Conservation (phyloP, 2,888 invertebrate genomes). For the Nasonia oneida region DNA sequence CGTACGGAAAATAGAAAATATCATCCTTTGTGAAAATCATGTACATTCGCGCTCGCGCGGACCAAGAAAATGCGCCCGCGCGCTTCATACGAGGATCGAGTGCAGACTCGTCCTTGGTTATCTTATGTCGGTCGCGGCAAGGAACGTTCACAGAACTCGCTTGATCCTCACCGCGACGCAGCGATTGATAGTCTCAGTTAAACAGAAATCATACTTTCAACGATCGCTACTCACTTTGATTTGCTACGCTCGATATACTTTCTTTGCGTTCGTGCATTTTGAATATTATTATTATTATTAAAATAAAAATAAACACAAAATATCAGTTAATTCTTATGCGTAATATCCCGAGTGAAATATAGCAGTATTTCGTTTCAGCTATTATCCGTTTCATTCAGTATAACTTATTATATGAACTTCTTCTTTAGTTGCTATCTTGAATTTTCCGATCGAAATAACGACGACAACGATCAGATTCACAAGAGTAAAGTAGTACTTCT, state of each 20-base stretch:
- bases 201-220: slow-evolving; percentile 44
- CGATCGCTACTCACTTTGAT: slow-evolving; percentile 40
- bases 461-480: slow-evolving; percentile 15
- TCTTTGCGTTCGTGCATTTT: neutral
- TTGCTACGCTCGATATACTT: slow-evolving; percentile 30
- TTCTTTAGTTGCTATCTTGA: neutral
- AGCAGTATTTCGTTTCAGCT: slow-evolving; percentile 12
- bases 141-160: slow-evolving; percentile 56
- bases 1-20: slow-evolving; percentile 71
- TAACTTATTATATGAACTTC: neutral
- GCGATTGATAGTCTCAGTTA: slow-evolving; percentile 38
- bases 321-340: slow-evolving; percentile 6
- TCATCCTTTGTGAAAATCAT: slow-evolving; percentile 67
- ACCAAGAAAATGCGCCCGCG: slow-evolving; percentile 16
- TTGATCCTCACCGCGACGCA: slow-evolving; percentile 32
- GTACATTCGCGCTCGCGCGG: slow-evolving; percentile 66
- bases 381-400: neutral
- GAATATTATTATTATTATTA: slow-evolving; percentile 11
- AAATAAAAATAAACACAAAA: slow-evolving; percentile 17
- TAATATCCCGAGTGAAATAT: slow-evolving; percentile 24
- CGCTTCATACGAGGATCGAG: slow-evolving; percentile 25
- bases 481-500: slow-evolving; percentile 20
- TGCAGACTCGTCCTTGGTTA: slow-evolving; percentile 7
- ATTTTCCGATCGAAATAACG: neutral
- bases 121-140: slow-evolving; percentile 31